Evolutionary conservation across 1,140 invertebrate genomes (phyloP), one percentile per base, ranked within the genome.

Genomic region (Formica exsecta): DNA sequence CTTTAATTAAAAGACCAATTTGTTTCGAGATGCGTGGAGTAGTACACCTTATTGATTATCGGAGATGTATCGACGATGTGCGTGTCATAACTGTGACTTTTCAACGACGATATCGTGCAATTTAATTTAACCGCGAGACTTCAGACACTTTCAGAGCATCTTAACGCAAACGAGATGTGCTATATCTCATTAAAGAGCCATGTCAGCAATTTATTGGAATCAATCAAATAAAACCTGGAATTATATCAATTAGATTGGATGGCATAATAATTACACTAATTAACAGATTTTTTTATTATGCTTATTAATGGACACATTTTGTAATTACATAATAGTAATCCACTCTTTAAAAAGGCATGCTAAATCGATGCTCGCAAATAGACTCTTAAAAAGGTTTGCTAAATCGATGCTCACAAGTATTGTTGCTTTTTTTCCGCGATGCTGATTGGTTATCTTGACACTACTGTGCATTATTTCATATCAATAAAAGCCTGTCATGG

Each of bases 1-100:
- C 59, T 91, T 91, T 90, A 90, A 92, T 92, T 92, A 90, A 88
- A 88, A 32, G 70, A 25, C 59, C 86, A 88, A 92, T 92, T 92
- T 91, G 88, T 91, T 79, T 79, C 64, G 48, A 51, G 48, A 79
- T 66, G 13, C 51, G 48, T 44, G 38, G 36, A n/a, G 25, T 57
- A 75, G 71, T 86, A 83, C 77, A 59, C 29, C 83, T 51, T 71
- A 83, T 73, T 85, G 83, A 76, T 88, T 88, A 36, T 19, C 32
- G 22, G 13, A 19, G 48, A 41, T 71, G 16, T 11, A 65, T 83
- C 41, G 51, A 64, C 2, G 22, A 32, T 7, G 22, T 11, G 19
- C 25, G 44, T 44, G 44, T 57, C 36, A 36, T 66, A 75, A 87
- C 8, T 25, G 57, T 25, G 22, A 16, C 9, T 44, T 44, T 22